These are phyloP conservation scores for Propithecus perrieri DNA, from an alignment of 2,797 vertebrate genomes.

Conservation along the genomic window DNA sequence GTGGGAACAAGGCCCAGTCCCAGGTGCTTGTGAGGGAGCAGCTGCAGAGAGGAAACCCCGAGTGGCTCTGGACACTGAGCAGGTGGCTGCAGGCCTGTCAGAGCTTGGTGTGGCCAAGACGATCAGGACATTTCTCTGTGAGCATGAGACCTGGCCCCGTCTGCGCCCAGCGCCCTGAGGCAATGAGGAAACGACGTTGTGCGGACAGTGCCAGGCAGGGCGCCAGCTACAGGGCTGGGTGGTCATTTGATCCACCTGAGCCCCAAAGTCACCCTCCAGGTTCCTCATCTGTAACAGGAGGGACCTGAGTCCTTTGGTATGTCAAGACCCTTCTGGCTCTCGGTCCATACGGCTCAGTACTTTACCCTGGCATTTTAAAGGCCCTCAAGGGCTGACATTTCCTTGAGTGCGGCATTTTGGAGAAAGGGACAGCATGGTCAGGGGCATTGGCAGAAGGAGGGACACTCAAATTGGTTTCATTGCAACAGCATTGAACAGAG, in stretches of 20 bases:
- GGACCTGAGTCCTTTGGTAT: no score
- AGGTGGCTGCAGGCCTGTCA: not conserved
- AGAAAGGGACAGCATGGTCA: not conserved
- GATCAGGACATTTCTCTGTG: not conserved
- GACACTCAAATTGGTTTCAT: not conserved
- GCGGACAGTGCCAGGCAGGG: not conserved
- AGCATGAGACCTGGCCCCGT: no score
- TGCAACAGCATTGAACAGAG: not conserved
- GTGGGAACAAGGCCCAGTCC: no score
- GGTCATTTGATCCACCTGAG: not conserved
- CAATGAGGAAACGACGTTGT: not conserved
- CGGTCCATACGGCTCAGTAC: not conserved
- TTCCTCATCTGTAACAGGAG: no score
- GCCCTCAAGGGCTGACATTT: not conserved
- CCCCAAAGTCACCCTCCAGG: not conserved
- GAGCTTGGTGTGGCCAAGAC: not conserved
- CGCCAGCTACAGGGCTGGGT: fast-evolving
- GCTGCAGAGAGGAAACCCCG: not conserved
- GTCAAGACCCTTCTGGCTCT: no score
- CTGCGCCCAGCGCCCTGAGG: not conserved
- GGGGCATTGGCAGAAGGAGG: not conserved
- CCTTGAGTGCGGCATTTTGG: not conserved
- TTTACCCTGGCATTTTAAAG: not conserved
- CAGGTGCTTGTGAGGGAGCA: not conserved
- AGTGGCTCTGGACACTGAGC: not conserved